A percentile compares a stretch with the other conserved stretches of the same genome.
phyloP scores from a whole-genome alignment of 2,888 invertebrate genomes.

The Maniola hyperantus region DNA sequence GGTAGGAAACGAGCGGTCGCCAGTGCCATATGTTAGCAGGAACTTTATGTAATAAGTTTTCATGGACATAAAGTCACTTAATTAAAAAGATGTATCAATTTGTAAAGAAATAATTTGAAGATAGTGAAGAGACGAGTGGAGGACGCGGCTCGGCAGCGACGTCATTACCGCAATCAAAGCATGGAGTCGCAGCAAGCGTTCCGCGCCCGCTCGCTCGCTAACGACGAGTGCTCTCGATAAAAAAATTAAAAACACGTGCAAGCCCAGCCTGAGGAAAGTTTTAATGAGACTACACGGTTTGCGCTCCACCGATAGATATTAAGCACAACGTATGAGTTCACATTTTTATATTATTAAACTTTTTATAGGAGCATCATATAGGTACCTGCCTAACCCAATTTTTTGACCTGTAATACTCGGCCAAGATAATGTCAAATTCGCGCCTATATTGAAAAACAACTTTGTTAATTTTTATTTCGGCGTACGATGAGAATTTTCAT shows the following conservation, averaged over 20 bases:
- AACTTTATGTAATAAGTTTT: conserved; percentile 33
- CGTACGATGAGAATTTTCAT: too few species aligned
- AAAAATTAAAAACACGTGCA: conserved; percentile 83
- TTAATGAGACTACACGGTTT: conserved; percentile 79
- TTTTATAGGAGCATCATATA: neutral
- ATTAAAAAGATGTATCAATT: conserved; percentile 70
- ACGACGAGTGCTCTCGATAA: conserved; percentile 82
- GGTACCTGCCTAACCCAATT: neutral
- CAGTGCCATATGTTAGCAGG: conserved; percentile 29
- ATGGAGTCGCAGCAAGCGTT: conserved; percentile 62
- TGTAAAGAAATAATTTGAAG: conserved; percentile 73
- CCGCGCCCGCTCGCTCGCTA: conserved; percentile 57
- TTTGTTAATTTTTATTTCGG: neutral
- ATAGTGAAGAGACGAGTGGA: conserved; percentile 69
- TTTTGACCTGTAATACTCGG: neutral
- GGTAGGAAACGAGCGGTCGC: conserved; percentile 21
- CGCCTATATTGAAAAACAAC: neutral
- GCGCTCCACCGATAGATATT: conserved; percentile 57
- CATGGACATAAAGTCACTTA: conserved; percentile 44
- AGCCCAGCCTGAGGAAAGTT: conserved; percentile 80
- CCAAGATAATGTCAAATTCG: too few species aligned
- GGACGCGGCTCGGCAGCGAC: conserved; percentile 57
- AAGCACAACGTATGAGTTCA: conserved; percentile 43
- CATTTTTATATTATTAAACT: conserved; percentile 14
- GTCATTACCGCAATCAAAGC: conserved; percentile 83